Evolutionary conservation across 2,888 invertebrate genomes (phyloP).

Genomic region (Piscicola geometra): DNA sequence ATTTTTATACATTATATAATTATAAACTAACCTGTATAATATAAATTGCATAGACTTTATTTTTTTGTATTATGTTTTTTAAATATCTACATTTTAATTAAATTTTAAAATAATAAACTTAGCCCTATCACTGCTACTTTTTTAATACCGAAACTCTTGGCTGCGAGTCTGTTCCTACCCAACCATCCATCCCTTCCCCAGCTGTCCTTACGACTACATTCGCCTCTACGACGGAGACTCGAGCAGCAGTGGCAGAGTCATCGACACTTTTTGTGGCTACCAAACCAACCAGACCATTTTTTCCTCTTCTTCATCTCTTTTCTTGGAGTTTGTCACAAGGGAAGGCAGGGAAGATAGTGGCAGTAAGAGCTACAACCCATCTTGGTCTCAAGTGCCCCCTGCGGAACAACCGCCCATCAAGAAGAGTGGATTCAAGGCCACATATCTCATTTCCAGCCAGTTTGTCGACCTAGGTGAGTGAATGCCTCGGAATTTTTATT

Average conservation of each 20-base stretch:
- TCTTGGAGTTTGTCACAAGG: conserved; percentile 85
- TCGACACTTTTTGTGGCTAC: conserved; percentile 94
- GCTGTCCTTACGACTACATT: conserved; percentile 97
- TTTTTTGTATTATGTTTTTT: not conserved
- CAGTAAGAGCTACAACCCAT: conserved; percentile 60
- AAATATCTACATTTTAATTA: not conserved
- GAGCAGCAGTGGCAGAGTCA: conserved; percentile 78
- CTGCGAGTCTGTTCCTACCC: not conserved
- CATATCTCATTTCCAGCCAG: conserved; percentile 95
- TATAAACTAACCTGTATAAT: not conserved
- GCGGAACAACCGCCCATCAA: conserved; percentile 59
- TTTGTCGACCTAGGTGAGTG: conserved; percentile 79
- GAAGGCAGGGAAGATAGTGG: conserved; percentile 65
- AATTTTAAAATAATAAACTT: not conserved
- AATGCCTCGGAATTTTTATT: no score
- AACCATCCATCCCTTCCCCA: conserved; percentile 57
- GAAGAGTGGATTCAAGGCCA: conserved; percentile 95
- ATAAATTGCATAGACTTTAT: not conserved
- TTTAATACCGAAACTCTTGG: not conserved
- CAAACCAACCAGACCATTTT: conserved; percentile 78
- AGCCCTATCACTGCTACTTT: no score
- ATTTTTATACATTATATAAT: no score
- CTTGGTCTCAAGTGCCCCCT: conserved; percentile 46
- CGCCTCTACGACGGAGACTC: conserved; percentile 91
- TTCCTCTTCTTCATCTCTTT: conserved; percentile 65